Conservation (phyloP, 2,888 invertebrate genomes). For the Ophraella communa region DNA sequence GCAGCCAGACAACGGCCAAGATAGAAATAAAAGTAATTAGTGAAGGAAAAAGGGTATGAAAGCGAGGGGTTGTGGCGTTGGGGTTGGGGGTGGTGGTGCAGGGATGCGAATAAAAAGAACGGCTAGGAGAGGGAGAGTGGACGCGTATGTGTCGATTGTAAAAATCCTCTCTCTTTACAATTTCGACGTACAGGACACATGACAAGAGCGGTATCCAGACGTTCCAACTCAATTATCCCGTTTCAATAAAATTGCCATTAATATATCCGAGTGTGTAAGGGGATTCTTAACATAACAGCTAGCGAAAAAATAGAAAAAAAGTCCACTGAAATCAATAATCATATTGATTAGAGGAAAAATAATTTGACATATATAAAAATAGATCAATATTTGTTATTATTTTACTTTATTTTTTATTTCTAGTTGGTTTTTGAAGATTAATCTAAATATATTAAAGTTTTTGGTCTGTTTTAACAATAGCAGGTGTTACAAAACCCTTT, state of each 20-base stretch:
- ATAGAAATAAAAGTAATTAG: slow-evolving; percentile 42
- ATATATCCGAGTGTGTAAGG: too few species aligned
- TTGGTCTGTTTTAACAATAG: too few species aligned
- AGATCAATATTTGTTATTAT: too few species aligned
- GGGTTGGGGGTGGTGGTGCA: background rate
- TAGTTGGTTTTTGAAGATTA: too few species aligned
- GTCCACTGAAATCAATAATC: too few species aligned
- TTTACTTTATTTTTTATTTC: too few species aligned
- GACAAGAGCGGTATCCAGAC: slow-evolving; percentile 4
- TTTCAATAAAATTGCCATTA: background rate
- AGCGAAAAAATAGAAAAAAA: too few species aligned
- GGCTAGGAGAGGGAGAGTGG: slow-evolving; percentile 3
- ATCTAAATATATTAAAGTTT: too few species aligned
- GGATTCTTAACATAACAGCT: background rate
- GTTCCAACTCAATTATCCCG: slow-evolving; percentile 16
- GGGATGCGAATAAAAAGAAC: background rate
- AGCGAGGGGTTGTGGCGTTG: too few species aligned
- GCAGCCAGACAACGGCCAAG: slow-evolving; percentile 32
- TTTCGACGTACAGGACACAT: slow-evolving; percentile 5
- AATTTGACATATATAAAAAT: too few species aligned
- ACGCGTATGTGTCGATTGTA: slow-evolving; percentile 24
- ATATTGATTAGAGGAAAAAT: too few species aligned
- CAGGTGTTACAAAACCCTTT: too few species aligned
- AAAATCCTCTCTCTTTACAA: slow-evolving; percentile 20
- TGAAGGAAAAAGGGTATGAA: slow-evolving; percentile 21